Evolutionary conservation across 2,797 vertebrate species (phyloP).

Genomic region (Cygnus olor): DNA sequence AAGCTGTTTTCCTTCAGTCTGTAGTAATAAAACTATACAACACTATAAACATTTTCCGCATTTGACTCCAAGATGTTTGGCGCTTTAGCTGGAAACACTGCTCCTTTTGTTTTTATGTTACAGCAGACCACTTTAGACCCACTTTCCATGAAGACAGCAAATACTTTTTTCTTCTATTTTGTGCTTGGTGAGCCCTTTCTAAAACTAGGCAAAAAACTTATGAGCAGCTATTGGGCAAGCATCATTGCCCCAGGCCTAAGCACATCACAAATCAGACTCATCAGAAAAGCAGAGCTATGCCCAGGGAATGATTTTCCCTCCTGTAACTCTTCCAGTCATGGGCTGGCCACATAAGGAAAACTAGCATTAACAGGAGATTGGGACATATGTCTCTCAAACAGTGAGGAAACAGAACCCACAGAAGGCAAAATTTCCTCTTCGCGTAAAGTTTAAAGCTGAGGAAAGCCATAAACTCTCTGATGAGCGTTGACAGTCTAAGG

Average conservation of each 20-base stretch:
- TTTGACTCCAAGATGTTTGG: constrained; percentile 77
- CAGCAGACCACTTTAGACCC: constrained; percentile 56
- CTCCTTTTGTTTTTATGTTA: constrained; percentile 74
- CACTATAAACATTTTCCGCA: constrained; percentile 77
- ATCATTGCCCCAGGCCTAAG: background rate
- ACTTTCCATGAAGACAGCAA: constrained; percentile 36
- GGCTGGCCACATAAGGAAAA: background rate
- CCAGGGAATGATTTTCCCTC: background rate
- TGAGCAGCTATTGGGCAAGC: background rate
- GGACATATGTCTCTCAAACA: background rate
- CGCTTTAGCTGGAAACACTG: constrained; percentile 71
- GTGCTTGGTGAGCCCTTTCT: background rate
- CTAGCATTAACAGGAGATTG: background rate
- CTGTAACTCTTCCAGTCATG: rapidly evolving
- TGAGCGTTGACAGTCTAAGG: background rate
- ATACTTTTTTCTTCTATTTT: constrained; percentile 63
- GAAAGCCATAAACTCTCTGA: background rate
- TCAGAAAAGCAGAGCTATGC: background rate
- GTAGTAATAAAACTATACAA: constrained; percentile 79
- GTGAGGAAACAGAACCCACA: background rate
- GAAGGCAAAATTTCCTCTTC: background rate
- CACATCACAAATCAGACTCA: background rate
- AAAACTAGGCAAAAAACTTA: constrained; percentile 32
- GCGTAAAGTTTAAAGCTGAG: background rate
- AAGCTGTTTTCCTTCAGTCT: constrained; percentile 73